Conservation (phyloP, 2,797 vertebrate genomes). For the Channallabes apus region DNA sequence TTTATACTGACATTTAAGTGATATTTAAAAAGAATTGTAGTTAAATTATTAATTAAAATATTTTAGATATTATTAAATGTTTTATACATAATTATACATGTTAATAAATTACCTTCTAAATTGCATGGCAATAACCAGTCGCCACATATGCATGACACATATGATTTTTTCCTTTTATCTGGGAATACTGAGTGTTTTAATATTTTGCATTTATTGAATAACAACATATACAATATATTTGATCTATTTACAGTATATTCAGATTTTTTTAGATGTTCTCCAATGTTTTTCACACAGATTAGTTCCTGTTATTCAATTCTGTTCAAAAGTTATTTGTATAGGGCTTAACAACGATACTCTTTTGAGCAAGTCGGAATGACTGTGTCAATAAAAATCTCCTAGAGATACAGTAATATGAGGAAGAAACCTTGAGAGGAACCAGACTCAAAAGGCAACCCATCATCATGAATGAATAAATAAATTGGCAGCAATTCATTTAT, state of each 20-base stretch:
- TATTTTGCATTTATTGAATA: not conserved
- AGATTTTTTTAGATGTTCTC: not conserved
- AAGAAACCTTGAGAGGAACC: too few relatives aligned
- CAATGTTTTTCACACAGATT: not conserved
- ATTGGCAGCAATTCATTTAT: too few relatives aligned
- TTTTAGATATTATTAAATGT: not conserved
- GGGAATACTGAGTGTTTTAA: not conserved
- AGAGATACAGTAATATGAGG: too few relatives aligned
- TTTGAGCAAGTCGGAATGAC: too few relatives aligned
- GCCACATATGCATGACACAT: not conserved
- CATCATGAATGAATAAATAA: too few relatives aligned
- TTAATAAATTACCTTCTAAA: not conserved
- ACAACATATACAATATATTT: not conserved
- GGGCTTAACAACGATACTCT: too few relatives aligned
- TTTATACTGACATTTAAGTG: not conserved
- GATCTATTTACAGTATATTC: too few relatives aligned
- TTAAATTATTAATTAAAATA: not conserved
- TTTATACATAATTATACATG: not conserved
- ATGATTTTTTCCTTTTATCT: not conserved
- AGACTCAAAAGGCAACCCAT: too few relatives aligned
- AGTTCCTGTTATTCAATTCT: not conserved
- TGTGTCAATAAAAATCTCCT: too few relatives aligned
- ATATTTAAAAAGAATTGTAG: not conserved
- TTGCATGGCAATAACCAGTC: not conserved
- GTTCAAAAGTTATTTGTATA: too few relatives aligned